Conservation (phyloP, 2,113 vertebrate genomes). For the Acrocephalus kingi region DNA sequence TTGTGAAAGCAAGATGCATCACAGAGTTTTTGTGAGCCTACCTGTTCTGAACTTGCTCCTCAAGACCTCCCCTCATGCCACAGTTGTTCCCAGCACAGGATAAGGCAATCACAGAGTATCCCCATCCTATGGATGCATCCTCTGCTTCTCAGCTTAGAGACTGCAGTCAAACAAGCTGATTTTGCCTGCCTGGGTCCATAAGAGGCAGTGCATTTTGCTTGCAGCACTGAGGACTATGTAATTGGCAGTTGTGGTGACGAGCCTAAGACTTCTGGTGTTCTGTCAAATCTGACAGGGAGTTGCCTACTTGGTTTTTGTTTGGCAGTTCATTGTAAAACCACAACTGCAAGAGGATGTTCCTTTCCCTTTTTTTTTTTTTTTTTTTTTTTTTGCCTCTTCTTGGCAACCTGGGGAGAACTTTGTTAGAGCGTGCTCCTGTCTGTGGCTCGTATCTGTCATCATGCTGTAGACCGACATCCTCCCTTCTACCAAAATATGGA, state of each 20-base stretch:
- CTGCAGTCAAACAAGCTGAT: neutral
- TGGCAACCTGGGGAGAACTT: neutral
- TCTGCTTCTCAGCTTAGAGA: neutral
- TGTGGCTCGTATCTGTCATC: neutral
- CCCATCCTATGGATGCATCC: neutral
- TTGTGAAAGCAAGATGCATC: neutral
- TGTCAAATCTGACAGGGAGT: neutral
- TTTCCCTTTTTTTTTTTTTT: too few relatives aligned
- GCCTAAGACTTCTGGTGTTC: neutral
- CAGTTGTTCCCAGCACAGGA: neutral
- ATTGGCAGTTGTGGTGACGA: neutral
- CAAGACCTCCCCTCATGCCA: neutral
- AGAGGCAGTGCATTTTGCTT: neutral
- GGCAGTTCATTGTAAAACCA: neutral
- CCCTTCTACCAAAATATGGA: neutral
- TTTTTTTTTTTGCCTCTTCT: neutral
- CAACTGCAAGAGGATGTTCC: neutral
- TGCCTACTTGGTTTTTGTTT: neutral
- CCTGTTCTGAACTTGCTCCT: rapidly evolving
- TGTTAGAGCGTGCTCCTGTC: neutral
- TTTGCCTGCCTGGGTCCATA: neutral
- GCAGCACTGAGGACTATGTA: neutral
- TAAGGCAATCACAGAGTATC: neutral
- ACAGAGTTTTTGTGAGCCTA: neutral
- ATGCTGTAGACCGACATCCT: neutral